A percentile compares a stretch with the other conserved stretches of the same genome.
Evolutionary conservation across 2,888 invertebrate genomes (phyloP).

Genomic region (Phyllotreta striolata): DNA sequence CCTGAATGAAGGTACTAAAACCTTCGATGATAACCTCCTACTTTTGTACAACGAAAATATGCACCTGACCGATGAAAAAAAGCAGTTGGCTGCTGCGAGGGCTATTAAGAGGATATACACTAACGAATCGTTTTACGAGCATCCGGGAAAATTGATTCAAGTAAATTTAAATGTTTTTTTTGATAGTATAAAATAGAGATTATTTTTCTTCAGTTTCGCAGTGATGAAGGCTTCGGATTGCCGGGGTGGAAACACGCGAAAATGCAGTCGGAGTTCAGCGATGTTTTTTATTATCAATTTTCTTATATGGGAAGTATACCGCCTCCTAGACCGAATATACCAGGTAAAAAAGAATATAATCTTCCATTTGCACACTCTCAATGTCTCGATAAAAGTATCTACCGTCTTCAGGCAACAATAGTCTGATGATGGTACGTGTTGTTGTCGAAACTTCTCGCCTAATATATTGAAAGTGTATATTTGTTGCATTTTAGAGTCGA

Average conservation of each 20-base stretch:
- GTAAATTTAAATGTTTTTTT: conserved; percentile 2
- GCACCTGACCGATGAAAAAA: conserved; percentile 34
- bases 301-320: conserved; percentile 42
- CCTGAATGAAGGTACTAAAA: neutral
- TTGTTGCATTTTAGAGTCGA: conserved; percentile 35
- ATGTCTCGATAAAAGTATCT: too few relatives aligned
- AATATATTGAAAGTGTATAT: too few relatives aligned
- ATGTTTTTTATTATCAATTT: conserved; percentile 46
- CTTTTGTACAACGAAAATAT: conserved; percentile 41
- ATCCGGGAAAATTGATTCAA: conserved; percentile 29
- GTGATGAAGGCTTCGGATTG: conserved; percentile 41
- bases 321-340: conserved; percentile 22
- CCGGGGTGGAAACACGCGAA: conserved; percentile 40
- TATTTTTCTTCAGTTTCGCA: conserved; percentile 40
- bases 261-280: conserved; percentile 39
- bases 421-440: too few relatives aligned
- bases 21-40: conserved; percentile 38
- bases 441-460: too few relatives aligned
- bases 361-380: too few relatives aligned
- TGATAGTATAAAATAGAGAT: neutral
- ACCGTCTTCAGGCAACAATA: too few relatives aligned
- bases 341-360: conserved; percentile 2
- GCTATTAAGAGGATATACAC: conserved; percentile 42
- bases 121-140: conserved; percentile 15
- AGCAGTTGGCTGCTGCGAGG: conserved; percentile 29